These are phyloP conservation scores for Cabera pusaria DNA, from an alignment of 2,888 invertebrate species.

Conservation along the genomic window DNA sequence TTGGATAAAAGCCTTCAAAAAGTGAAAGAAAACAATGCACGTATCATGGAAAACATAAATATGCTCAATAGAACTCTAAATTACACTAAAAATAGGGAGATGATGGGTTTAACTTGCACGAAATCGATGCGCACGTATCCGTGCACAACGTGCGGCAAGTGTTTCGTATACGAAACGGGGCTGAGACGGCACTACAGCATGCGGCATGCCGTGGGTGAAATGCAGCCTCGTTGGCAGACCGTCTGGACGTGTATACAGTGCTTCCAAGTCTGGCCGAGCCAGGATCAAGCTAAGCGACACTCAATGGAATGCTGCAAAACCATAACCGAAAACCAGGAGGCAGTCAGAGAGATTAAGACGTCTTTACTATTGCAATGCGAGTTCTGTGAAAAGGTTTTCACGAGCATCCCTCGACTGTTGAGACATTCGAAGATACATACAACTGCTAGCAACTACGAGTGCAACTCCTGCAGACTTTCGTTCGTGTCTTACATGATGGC, in stretches of 20 bases:
- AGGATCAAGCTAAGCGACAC: conserved; percentile 64
- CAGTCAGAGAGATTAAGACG: conserved; percentile 69
- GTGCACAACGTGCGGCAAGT: conserved; percentile 72
- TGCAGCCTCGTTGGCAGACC: conserved; percentile 69
- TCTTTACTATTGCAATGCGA: conserved; percentile 73
- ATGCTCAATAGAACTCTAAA: conserved; percentile 70
- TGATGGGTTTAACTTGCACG: conserved; percentile 56
- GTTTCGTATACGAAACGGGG: conserved; percentile 75
- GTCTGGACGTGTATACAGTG: conserved; percentile 78
- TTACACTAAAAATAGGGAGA: conserved; percentile 74
- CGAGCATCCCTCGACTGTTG: conserved; percentile 68
- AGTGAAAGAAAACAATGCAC: conserved; percentile 75
- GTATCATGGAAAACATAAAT: conserved; percentile 76
- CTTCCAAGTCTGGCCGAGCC: conserved; percentile 75
- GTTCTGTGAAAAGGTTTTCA: conserved; percentile 75
- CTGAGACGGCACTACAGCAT: conserved; percentile 66
- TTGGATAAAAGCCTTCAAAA: conserved; percentile 72
- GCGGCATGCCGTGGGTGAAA: conserved; percentile 57
- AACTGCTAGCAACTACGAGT: conserved; percentile 86
- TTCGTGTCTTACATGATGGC: conserved; percentile 67
- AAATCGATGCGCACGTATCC: conserved; percentile 62
- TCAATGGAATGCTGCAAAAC: conserved; percentile 58
- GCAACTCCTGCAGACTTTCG: conserved; percentile 73
- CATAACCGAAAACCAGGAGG: conserved; percentile 44
- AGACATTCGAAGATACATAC: conserved; percentile 80